phyloP scores from a whole-genome alignment of 2,888 invertebrate genomes.

The Himalopsyche tibetana region DNA sequence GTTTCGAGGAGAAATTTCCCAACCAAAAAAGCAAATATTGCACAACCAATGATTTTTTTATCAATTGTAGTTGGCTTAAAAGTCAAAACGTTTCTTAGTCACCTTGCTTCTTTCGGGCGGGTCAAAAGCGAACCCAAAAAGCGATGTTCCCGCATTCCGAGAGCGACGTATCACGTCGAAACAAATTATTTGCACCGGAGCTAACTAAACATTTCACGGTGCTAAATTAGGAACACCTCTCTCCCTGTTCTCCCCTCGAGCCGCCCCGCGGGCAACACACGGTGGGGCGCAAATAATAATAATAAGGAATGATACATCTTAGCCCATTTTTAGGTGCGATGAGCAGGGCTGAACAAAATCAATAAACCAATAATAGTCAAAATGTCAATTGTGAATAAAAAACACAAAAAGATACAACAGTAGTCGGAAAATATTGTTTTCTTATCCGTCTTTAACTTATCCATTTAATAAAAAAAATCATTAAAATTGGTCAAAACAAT shows the following conservation, averaged over 20 bases:
- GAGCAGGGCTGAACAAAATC: slow-evolving; percentile 6
- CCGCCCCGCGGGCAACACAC: slow-evolving; percentile 2
- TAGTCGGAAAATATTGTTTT: too few species aligned
- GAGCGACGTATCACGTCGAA: slow-evolving; percentile 45
- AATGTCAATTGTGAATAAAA: too few species aligned
- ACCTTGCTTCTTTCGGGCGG: slow-evolving; percentile 29
- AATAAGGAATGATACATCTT: slow-evolving; percentile 31
- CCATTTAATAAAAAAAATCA: too few species aligned
- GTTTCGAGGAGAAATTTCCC: too few species aligned
- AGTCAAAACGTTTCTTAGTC: neutral
- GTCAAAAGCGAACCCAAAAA: slow-evolving; percentile 37
- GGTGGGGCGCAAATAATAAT: slow-evolving; percentile 38
- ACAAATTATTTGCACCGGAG: slow-evolving; percentile 53
- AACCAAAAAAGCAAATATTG: too few species aligned
- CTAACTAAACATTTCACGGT: slow-evolving; percentile 57
- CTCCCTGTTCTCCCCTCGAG: slow-evolving; percentile 43
- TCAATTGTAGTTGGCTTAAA: neutral
- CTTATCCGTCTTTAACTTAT: too few species aligned
- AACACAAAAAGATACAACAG: too few species aligned
- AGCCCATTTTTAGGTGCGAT: slow-evolving; percentile 15
- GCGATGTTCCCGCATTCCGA: slow-evolving; percentile 44
- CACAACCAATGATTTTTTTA: too few species aligned
- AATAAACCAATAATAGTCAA: too few species aligned
- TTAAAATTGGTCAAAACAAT: too few species aligned
- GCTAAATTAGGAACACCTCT: slow-evolving; percentile 52